Base-by-base conservation (phyloP, 2,888 invertebrate genomes). In the Drosophila prostipennis region DNA sequence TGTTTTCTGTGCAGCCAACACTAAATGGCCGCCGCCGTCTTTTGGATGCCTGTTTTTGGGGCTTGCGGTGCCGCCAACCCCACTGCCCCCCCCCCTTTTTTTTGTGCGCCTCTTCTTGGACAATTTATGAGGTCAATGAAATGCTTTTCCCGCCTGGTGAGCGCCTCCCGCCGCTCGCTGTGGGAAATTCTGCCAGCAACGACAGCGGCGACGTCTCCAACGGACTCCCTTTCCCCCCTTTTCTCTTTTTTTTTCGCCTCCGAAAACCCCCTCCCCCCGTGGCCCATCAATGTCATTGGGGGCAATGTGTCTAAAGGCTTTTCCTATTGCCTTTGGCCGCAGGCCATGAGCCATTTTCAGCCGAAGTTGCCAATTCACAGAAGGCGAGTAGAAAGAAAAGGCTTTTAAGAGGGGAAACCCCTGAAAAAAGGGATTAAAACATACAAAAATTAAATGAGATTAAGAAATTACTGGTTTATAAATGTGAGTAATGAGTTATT, bases 121-220 rank as follows among this genome's bases (percentile, higher is more conserved):
- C 67, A 76, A 87, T 87, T 83, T 83, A 83, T 87, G 82, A 87
- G 82, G 87, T 83, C 87, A 83, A 83, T 83, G 82, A 83, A 81
- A 87, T 83, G 61, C 48, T 48, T 61, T 76, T 70, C 72, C 76
- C 49, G 69, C 77, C 55, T 45, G 57, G 60, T 53, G 46, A 64
- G 46, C 76, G 26, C 58, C 40, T 29, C 51, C 51, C 61, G 51
- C 46, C 32, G 40, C 43, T 65, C 57, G 46, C 67, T 55, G 60
- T 45, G 55, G 58, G 59, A 68, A 72, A 59, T n/a, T 45, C 60
- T 60, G 82, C 72, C 82, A 76, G 77, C 86, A 81, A 77, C 69
- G 67, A 75, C 77, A 74, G 57, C 83, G 86, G 76, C 83, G 80
- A 86, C 81, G 71, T 75, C 81, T 65, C 81, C 65, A 52, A 69